These are phyloP conservation scores for Brachyalestes nurse DNA, from an alignment of 2,797 vertebrate genomes.

Conservation along the genomic window DNA sequence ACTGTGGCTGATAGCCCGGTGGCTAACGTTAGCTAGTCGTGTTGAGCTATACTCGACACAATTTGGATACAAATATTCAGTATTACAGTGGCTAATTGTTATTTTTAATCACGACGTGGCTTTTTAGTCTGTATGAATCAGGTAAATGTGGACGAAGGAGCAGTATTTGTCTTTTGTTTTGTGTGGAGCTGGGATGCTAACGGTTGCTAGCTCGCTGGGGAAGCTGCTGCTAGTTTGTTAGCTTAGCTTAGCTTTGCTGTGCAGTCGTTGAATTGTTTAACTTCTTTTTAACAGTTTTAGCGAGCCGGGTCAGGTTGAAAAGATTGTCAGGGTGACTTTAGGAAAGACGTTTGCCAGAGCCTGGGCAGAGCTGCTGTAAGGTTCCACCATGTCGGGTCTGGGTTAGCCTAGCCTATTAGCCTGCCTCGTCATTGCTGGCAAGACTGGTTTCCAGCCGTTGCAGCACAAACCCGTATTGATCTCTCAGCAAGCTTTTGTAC, in stretches of 20 bases:
- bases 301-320: not conserved
- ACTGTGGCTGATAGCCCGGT: not conserved
- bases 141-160: not conserved
- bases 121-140: not conserved
- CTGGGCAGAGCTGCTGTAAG: not conserved
- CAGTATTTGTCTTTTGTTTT: not conserved
- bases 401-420: not conserved
- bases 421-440: conserved; percentile 13
- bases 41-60: not conserved
- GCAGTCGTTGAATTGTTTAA: not conserved
- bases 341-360: not conserved
- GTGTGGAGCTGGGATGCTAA: not conserved
- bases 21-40: not conserved
- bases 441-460: not conserved
- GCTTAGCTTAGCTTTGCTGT: not conserved
- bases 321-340: not conserved
- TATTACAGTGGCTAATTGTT: not conserved
- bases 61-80: not conserved
- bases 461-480: too few relatives aligned
- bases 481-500: not conserved
- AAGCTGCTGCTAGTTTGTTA: not conserved
- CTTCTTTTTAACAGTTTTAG: not conserved
- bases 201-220: not conserved
- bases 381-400: conserved; percentile 6
- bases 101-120: not conserved